Conservation (phyloP, 2,888 invertebrate genomes). For the Eupithecia inturbata region DNA sequence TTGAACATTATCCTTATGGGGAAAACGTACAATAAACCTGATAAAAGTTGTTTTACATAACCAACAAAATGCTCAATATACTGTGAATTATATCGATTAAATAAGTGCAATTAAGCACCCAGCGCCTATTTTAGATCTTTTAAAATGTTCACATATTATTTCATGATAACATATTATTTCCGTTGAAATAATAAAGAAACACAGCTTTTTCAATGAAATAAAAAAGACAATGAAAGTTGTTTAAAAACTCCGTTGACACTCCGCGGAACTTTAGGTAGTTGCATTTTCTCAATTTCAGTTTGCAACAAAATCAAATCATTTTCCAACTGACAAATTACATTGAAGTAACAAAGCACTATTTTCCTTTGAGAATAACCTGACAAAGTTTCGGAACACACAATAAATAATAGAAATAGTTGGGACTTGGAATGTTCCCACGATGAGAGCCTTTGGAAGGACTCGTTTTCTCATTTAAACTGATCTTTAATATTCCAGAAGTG, state of each 20-base stretch:
- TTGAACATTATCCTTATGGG: no score
- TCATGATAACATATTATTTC: neutral
- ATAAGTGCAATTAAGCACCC: neutral
- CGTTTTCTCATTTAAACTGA: conserved; percentile 31
- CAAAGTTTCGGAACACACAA: conserved; percentile 60
- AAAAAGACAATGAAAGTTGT: conserved; percentile 54
- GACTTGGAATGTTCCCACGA: conserved; percentile 26
- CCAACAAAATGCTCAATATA: neutral
- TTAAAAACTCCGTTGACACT: conserved; percentile 60
- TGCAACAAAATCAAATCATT: conserved; percentile 81
- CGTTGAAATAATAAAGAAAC: neutral
- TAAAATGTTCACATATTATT: no score
- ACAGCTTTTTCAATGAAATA: neutral
- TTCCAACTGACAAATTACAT: conserved; percentile 77
- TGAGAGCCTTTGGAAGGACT: conserved; percentile 27
- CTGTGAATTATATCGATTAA: neutral
- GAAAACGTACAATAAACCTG: no score
- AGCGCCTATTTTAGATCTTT: neutral
- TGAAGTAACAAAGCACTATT: conserved; percentile 73
- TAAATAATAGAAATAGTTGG: conserved; percentile 50
- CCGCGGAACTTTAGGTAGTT: conserved; percentile 63
- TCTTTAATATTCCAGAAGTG: conserved; percentile 21
- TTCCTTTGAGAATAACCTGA: conserved; percentile 70
- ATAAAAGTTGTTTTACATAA: neutral
- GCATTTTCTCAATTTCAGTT: conserved; percentile 80